Conservation (phyloP, 2,113 vertebrate genomes). For the Chloropsis hardwickii region DNA sequence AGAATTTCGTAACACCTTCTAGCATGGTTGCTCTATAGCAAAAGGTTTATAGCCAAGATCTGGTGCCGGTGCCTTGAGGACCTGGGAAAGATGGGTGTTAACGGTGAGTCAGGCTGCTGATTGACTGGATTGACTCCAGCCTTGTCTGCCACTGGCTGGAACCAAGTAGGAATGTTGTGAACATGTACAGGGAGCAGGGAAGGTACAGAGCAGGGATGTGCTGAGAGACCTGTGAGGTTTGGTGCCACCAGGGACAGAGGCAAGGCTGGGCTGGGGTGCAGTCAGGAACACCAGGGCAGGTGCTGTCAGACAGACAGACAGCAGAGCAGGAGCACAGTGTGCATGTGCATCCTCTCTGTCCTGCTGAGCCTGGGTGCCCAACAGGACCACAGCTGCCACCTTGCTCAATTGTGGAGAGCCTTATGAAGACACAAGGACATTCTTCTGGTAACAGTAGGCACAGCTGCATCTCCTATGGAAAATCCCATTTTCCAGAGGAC, state of each 20-base stretch:
- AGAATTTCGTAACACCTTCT: background rate
- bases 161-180: background rate
- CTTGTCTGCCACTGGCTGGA: background rate
- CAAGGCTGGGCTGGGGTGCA: background rate
- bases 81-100: background rate
- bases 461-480: rapidly evolving
- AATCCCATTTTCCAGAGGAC: background rate
- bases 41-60: background rate
- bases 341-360: rapidly evolving
- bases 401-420: background rate
- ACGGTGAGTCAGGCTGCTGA: background rate
- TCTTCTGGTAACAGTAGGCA: background rate
- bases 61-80: background rate
- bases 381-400: background rate
- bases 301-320: background rate
- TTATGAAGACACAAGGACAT: background rate
- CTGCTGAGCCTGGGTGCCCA: background rate
- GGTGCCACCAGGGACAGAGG: background rate
- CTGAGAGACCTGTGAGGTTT: background rate
- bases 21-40: background rate
- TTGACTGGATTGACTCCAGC: background rate
- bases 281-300: background rate
- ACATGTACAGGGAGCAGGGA: background rate
- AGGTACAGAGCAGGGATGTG: background rate
- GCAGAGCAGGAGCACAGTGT: background rate